Evolutionary conservation across 2,888 invertebrate genomes (phyloP).

Genomic region (Calameuta pallipes): DNA sequence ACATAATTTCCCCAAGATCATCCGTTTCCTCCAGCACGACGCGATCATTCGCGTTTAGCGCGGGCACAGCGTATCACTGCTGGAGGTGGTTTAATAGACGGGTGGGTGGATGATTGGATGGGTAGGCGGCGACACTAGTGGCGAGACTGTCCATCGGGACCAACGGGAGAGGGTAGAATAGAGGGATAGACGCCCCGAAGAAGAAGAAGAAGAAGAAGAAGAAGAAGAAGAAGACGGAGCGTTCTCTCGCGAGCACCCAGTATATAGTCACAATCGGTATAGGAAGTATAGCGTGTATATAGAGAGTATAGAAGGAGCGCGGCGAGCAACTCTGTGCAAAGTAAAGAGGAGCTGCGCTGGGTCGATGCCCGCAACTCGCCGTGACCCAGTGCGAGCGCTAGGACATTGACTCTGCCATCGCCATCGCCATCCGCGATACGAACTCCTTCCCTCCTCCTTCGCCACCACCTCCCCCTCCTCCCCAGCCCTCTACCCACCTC

Average conservation of each 20-base stretch:
- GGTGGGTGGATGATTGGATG: too few relatives aligned
- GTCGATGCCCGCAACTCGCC: slow-evolving; percentile 66
- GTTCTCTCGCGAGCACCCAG: slow-evolving; percentile 27
- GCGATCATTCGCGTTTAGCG: too few relatives aligned
- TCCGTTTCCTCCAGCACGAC: too few relatives aligned
- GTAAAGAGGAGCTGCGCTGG: slow-evolving; percentile 61
- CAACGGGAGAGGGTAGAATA: not conserved
- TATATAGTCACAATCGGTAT: slow-evolving; percentile 14
- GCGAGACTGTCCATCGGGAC: too few relatives aligned
- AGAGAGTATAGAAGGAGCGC: slow-evolving; percentile 27
- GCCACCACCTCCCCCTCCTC: not conserved
- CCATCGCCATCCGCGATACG: slow-evolving; percentile 66
- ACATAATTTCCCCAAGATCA: too few relatives aligned
- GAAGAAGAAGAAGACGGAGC: slow-evolving; percentile 10
- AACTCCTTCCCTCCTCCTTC: slow-evolving; percentile 48
- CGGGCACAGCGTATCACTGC: too few relatives aligned
- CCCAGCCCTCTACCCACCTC: not conserved
- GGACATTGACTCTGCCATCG: slow-evolving; percentile 67
- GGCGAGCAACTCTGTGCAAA: slow-evolving; percentile 53
- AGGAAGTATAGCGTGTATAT: slow-evolving; percentile 14
- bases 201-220: slow-evolving; percentile 16
- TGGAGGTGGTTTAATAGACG: too few relatives aligned
- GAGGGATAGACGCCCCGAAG: not conserved
- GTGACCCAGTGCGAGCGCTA: slow-evolving; percentile 66
- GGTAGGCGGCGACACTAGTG: too few relatives aligned